Conservation (phyloP, 2,113 vertebrate genomes). For the Riparia riparia region DNA sequence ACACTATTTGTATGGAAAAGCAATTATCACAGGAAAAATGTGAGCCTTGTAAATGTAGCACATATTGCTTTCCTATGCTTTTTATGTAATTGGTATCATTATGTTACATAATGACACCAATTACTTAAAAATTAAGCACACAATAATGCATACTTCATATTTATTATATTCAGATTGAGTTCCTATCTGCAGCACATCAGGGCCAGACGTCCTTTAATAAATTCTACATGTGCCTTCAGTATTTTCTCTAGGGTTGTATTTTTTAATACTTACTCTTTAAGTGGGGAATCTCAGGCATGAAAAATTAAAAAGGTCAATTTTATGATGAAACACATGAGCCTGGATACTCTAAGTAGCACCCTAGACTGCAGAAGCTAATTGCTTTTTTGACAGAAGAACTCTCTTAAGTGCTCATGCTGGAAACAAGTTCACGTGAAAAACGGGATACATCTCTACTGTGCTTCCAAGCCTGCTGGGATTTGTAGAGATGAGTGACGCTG, state of each 20-base stretch:
- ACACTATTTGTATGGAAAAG: conserved; percentile 60
- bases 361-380: conserved; percentile 78
- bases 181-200: conserved; percentile 50
- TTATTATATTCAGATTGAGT: conserved; percentile 62
- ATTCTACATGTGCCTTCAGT: conserved; percentile 58
- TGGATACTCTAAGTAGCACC: conserved; percentile 77
- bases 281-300: conserved; percentile 70
- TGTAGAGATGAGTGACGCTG: conserved; percentile 35
- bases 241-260: conserved; percentile 62
- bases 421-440: conserved; percentile 51
- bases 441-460: conserved; percentile 29
- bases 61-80: conserved; percentile 43
- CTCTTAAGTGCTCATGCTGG: conserved; percentile 59
- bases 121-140: conserved; percentile 80
- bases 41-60: conserved; percentile 50
- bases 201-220: conserved; percentile 37
- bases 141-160: conserved; percentile 46
- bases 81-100: conserved; percentile 59
- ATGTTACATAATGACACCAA: conserved; percentile 74
- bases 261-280: conserved; percentile 69
- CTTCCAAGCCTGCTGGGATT: conserved; percentile 64
- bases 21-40: conserved; percentile 58
- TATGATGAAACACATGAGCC: conserved; percentile 71
- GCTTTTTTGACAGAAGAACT: conserved; percentile 70
- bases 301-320: conserved; percentile 83